These are phyloP conservation scores for Asobara japonica DNA, from an alignment of 1,140 invertebrate genomes.

Conservation along the genomic window DNA sequence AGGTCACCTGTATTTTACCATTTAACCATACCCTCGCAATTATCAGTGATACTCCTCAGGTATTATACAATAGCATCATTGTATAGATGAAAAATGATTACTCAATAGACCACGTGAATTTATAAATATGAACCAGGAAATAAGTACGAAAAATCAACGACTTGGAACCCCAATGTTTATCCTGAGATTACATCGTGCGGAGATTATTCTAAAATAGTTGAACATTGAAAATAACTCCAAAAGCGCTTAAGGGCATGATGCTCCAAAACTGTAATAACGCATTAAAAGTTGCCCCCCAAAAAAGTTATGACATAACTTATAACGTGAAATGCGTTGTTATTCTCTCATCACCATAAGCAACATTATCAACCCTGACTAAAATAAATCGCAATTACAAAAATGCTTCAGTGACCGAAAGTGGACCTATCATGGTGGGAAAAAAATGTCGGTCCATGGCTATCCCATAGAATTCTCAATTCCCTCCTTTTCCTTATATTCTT, in stretches of 20 bases:
- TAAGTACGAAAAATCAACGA: not conserved
- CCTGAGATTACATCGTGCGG: not conserved
- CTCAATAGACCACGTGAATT: slow-evolving; percentile 11
- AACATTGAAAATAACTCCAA: not conserved
- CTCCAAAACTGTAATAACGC: no score
- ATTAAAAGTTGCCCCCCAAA: no score
- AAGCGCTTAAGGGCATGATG: no score
- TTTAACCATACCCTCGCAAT: not conserved
- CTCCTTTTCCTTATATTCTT: not conserved
- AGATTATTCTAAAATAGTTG: not conserved
- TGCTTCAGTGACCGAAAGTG: not conserved
- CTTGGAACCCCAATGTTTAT: not conserved
- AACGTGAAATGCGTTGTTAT: no score
- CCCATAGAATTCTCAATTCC: not conserved
- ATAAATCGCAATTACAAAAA: not conserved
- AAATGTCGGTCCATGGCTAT: not conserved
- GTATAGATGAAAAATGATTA: not conserved
- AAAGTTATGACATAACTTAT: no score
- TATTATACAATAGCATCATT: not conserved
- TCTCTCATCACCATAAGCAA: no score
- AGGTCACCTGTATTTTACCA: not conserved
- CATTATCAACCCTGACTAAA: no score
- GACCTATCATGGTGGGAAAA: no score
- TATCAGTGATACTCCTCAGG: not conserved
- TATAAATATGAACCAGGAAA: not conserved